Evolutionary conservation across 1,140 invertebrate genomes (phyloP).

Genomic region (Zaprionus taronus): DNA sequence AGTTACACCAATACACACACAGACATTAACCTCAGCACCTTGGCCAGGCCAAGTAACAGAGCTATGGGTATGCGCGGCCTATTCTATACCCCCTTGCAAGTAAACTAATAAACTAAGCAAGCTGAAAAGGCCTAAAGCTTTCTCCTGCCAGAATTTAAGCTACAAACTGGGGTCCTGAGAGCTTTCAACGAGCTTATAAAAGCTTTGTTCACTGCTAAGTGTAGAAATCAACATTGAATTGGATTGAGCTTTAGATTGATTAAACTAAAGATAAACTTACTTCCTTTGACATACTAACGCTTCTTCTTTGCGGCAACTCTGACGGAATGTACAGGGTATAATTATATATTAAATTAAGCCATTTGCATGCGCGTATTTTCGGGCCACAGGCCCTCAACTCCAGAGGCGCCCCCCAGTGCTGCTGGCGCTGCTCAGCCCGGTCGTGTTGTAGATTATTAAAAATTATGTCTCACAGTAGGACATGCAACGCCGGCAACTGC

Average conservation of each 20-base stretch:
- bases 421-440: constrained; percentile 48
- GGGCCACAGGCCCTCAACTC: constrained; percentile 15
- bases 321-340: constrained; percentile 54
- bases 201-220: too few species aligned
- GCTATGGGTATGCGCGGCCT: background rate
- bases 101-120: background rate
- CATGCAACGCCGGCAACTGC: constrained; percentile 62
- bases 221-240: too few species aligned
- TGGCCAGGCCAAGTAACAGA: constrained; percentile 39
- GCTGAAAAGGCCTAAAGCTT: background rate
- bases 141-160: too few species aligned
- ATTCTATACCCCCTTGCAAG: background rate
- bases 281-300: too few species aligned
- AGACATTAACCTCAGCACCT: constrained; percentile 62
- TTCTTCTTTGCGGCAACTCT: background rate
- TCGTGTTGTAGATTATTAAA: constrained; percentile 81
- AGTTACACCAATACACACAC: constrained; percentile 11
- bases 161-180: too few species aligned
- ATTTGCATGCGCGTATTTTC: constrained; percentile 79
- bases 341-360: constrained; percentile 82
- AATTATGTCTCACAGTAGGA: constrained; percentile 81
- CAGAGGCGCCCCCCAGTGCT: constrained; percentile 19
- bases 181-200: too few species aligned
- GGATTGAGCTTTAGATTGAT: too few species aligned
- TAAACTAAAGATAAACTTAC: too few species aligned